Evolutionary conservation across 2,888 invertebrate species (phyloP), one percentile per base, ranked within the genome.

Genomic region (Eristalis pertinax): DNA sequence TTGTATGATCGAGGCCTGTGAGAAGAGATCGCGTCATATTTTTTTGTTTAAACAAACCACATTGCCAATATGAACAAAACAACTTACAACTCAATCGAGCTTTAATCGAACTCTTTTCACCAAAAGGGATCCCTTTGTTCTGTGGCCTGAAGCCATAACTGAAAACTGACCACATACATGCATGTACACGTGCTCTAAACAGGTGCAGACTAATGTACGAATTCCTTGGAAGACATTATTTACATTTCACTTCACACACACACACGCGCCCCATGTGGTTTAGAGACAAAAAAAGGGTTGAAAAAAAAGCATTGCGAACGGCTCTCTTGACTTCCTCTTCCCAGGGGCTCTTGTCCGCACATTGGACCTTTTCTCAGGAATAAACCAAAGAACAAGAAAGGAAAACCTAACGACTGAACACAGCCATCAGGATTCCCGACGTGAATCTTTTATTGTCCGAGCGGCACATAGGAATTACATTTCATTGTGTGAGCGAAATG

Each of bases 401-500:
- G 29, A 22, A 35, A 4, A 22, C 60, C 26, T 24, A 26, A 60
- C 60, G 11, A 32, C 10, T 8, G 24, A 15, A 62, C 19, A 56
- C 11, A 64, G 4, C 15, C 64, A 38, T 24, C 32, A 50, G 19
- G n/a, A 50, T 50, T 64, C 64, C 32, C n/a, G 19, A 65, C 41
- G 56, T 65, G 75, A 75, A 75, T 75, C 69, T 26, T 63, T 73
- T 73, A 73, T 63, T 43, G 77, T 50, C 50, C 68, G 15, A 62
- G 32, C 22, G 26, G 38, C 75, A 65, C 35, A 58, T 58, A 70
- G 26, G 63, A 70, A 63, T 64, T 70, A 77, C 64, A 64, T 77
- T 77, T 77, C 63, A 77, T 70, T 77, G 77, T 77, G 26, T 50
- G 35, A 69, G 22, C 35, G 63, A 69, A 63, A 50, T 68, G 63